Conservation (phyloP, 2,888 invertebrate genomes). For the Machimus atricapillus region DNA sequence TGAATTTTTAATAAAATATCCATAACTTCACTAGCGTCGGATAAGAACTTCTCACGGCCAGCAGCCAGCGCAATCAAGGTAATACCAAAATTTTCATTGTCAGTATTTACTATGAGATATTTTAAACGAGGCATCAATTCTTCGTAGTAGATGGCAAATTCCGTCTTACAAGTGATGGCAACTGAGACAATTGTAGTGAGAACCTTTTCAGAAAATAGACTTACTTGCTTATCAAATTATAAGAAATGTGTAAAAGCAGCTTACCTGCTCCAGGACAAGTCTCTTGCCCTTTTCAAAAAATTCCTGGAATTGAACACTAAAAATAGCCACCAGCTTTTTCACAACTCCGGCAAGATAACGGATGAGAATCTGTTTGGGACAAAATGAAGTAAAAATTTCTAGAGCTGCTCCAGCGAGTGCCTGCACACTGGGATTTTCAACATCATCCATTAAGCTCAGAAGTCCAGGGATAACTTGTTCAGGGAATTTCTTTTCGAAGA, state of each 20-base stretch:
- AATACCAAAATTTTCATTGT: constrained; percentile 86
- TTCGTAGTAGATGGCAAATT: constrained; percentile 97
- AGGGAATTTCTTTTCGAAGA: no score
- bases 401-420: constrained; percentile 90
- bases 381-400: constrained; percentile 99
- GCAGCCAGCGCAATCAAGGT: constrained; percentile 93
- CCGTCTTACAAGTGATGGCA: no score
- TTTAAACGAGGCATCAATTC: constrained; percentile 93
- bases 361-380: constrained; percentile 91
- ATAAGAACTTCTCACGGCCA: constrained; percentile 83
- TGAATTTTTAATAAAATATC: constrained; percentile 91
- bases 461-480: no score
- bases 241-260: no score
- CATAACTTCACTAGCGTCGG: constrained; percentile 96
- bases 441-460: constrained; percentile 91
- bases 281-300: no score
- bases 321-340: no score
- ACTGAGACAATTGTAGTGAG: no score
- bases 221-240: no score
- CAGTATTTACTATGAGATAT: constrained; percentile 95
- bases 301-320: no score
- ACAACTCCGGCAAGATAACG: constrained; percentile 93
- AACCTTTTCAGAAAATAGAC: no score
- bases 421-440: constrained; percentile 88
- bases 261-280: no score